A percentile compares a stretch with the other conserved stretches of the same genome.
These are phyloP conservation scores for Miichthys miiuy DNA, from an alignment of 2,797 vertebrate genomes.

Conservation along the genomic window DNA sequence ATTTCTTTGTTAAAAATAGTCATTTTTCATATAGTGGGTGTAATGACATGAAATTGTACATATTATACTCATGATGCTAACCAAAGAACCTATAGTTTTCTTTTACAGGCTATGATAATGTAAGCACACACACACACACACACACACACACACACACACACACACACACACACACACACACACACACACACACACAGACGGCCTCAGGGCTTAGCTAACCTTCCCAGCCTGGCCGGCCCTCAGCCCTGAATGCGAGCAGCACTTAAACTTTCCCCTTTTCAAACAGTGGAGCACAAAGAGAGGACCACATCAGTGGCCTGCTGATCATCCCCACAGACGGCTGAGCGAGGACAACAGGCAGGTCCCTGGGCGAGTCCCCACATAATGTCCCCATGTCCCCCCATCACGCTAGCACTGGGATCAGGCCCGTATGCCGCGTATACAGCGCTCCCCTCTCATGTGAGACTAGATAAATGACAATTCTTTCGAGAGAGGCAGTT, in stretches of 20 bases:
- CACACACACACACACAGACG: slow-evolving; percentile 36
- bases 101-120: slow-evolving; percentile 33
- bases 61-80: slow-evolving; percentile 15
- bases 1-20: not conserved
- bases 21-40: not conserved
- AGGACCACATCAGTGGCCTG: slow-evolving; percentile 82
- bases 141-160: slow-evolving; percentile 23
- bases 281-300: slow-evolving; percentile 85
- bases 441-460: slow-evolving; percentile 82
- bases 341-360: slow-evolving; percentile 83
- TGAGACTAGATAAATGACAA: slow-evolving; percentile 97
- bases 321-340: slow-evolving; percentile 81
- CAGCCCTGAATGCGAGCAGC: slow-evolving; percentile 80
- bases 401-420: slow-evolving; percentile 32
- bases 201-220: slow-evolving; percentile 78
- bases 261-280: slow-evolving; percentile 90
- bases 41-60: not conserved
- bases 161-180: slow-evolving; percentile 17
- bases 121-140: slow-evolving; percentile 19
- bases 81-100: slow-evolving; percentile 32
- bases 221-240: slow-evolving; percentile 74
- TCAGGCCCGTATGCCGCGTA: slow-evolving; percentile 49
- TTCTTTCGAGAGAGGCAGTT: slow-evolving; percentile 85
- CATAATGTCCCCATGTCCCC: slow-evolving; percentile 66
- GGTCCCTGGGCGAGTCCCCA: slow-evolving; percentile 75